Percentiles rank a stretch among this genome's conserved stretches.
Evolutionary conservation across 2,888 invertebrate species (phyloP).

Genomic region (Plemyria rubiginata): DNA sequence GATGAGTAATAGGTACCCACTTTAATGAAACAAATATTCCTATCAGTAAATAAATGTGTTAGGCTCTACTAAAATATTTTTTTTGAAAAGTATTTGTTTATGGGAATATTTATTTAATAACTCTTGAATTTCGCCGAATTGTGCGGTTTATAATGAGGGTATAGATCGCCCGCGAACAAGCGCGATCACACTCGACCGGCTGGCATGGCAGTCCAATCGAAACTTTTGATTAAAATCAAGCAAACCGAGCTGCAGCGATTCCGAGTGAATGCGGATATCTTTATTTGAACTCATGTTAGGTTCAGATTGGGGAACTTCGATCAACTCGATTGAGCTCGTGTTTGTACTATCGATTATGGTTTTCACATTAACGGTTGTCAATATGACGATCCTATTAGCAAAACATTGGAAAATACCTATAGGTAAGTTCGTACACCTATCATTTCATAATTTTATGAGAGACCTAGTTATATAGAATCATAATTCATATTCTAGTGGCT

Average conservation of each 20-base stretch:
- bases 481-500: too few relatives aligned
- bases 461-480: too few relatives aligned
- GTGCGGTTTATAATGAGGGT: neutral
- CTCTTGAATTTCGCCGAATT: neutral
- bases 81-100: too few relatives aligned
- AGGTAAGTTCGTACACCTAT: too few relatives aligned
- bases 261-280: conserved; percentile 73
- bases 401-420: neutral
- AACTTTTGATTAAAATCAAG: conserved; percentile 85
- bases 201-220: conserved; percentile 79
- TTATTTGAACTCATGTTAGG: conserved; percentile 78
- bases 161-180: conserved; percentile 2
- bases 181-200: conserved; percentile 67
- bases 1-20: too few relatives aligned
- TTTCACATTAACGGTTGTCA: neutral
- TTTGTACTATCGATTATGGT: conserved; percentile 67
- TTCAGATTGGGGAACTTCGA: conserved; percentile 67
- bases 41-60: too few relatives aligned
- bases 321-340: conserved; percentile 67
- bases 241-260: conserved; percentile 70
- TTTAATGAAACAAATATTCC: too few relatives aligned
- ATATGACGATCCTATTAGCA: neutral
- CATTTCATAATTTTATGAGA: too few relatives aligned
- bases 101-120: too few relatives aligned
- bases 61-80: too few relatives aligned